phyloP scores from a whole-genome alignment of 53 echinoderm and acorn worm genomes.

The Henricia sp. region DNA sequence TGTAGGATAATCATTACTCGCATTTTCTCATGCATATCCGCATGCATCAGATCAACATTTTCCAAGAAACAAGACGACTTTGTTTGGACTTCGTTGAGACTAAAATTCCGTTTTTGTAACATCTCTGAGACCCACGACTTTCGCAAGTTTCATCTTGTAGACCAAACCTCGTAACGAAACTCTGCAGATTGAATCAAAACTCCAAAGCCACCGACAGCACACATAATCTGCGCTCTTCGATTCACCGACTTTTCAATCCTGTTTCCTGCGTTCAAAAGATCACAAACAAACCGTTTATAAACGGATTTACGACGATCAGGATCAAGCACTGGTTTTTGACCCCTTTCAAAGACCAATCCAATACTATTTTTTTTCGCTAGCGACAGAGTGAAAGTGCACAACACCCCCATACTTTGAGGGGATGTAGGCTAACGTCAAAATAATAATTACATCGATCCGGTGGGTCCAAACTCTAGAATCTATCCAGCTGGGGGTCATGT shows the following conservation, averaged over 20 bases:
- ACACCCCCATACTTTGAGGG: background rate
- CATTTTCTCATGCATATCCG: too few species aligned
- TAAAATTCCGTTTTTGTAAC: too few species aligned
- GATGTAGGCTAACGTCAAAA: conserved; percentile 54
- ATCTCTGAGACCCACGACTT: too few species aligned
- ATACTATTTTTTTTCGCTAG: background rate
- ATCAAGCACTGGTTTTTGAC: conserved; percentile 32
- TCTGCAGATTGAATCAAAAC: too few species aligned
- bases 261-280: background rate
- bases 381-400: background rate
- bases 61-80: too few species aligned
- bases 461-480: conserved; percentile 34
- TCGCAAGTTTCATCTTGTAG: too few species aligned
- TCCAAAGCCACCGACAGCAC: background rate
- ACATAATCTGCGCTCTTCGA: background rate
- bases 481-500: conserved; percentile 47
- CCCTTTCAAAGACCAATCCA: conserved; percentile 30
- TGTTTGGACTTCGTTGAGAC: too few species aligned
- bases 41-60: too few species aligned
- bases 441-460: conserved; percentile 61
- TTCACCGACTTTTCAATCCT: conserved; percentile 1
- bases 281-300: conserved; percentile 27
- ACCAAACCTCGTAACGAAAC: too few species aligned
- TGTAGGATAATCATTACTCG: too few species aligned
- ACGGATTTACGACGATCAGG: conserved; percentile 38